Percentiles rank a stretch among this genome's conserved stretches.
phyloP scores from a whole-genome alignment of 1,140 invertebrate genomes.

The Capitella teleta region DNA sequence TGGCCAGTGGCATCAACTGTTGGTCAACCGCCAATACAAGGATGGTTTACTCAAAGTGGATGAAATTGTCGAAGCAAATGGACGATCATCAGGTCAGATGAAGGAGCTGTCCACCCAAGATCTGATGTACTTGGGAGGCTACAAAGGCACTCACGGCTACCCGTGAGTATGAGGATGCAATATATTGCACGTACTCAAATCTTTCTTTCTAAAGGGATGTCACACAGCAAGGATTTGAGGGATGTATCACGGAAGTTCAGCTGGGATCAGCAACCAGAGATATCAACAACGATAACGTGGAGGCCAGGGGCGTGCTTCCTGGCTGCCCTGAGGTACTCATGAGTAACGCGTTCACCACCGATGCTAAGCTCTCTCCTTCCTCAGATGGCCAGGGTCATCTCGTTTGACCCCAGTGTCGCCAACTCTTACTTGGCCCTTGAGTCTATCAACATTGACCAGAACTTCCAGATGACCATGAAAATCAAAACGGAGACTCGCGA shows the following conservation, averaged over 20 bases:
- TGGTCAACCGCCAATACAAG: constrained; percentile 54
- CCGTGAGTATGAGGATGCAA: constrained; percentile 18
- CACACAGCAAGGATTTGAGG: constrained; percentile 65
- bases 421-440: constrained; percentile 28
- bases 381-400: constrained; percentile 43
- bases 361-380: too few species aligned
- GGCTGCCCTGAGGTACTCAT: constrained; percentile 79
- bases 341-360: too few species aligned
- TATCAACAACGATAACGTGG: constrained; percentile 63
- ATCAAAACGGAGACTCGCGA: constrained; percentile 70
- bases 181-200: background rate
- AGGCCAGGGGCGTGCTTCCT: constrained; percentile 61
- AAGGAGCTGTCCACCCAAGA: constrained; percentile 49
- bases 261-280: constrained; percentile 65
- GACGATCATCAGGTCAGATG: constrained; percentile 36
- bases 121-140: constrained; percentile 80
- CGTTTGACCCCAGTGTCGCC: constrained; percentile 23
- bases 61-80: constrained; percentile 22
- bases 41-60: constrained; percentile 57
- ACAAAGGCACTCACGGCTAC: constrained; percentile 56
- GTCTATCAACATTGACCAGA: constrained; percentile 21
- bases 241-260: constrained; percentile 76
- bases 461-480: constrained; percentile 66
- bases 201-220: constrained; percentile 35
- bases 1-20: constrained; percentile 72